Conservation (phyloP, 1,140 invertebrate genomes). For the Dendrolimus punctatus region DNA sequence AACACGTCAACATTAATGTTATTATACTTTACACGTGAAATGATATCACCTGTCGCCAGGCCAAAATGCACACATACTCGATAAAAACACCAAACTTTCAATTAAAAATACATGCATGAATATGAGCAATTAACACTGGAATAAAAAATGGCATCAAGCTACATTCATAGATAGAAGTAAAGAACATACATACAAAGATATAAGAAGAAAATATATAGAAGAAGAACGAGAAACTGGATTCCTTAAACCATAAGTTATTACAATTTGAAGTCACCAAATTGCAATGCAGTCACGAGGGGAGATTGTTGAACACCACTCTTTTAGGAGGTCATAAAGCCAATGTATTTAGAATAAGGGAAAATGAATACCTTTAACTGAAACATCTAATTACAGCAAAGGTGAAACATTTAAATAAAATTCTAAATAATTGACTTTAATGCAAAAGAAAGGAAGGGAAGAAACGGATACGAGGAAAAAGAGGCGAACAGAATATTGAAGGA, state of each 20-base stretch:
- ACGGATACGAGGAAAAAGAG: slow-evolving; percentile 3
- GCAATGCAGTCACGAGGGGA: slow-evolving; percentile 73
- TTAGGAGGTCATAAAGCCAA: slow-evolving; percentile 20
- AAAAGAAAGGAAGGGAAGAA: slow-evolving; percentile 24
- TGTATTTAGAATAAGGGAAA: slow-evolving; percentile 20
- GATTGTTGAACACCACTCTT: slow-evolving; percentile 64
- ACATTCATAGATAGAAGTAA: slow-evolving; percentile 17
- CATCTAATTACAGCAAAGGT: slow-evolving; percentile 45
- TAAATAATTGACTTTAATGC: slow-evolving; percentile 33
- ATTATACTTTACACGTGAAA: too few relatives aligned
- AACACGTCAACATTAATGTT: too few relatives aligned
- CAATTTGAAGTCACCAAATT: slow-evolving; percentile 71
- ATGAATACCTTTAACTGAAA: slow-evolving; percentile 49
- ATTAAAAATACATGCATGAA: too few relatives aligned
- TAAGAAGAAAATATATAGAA: slow-evolving; percentile 45
- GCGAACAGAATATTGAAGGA: neutral
- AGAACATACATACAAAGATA: slow-evolving; percentile 9
- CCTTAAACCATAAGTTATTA: slow-evolving; percentile 68
- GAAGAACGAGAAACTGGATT: slow-evolving; percentile 64
- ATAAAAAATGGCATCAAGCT: slow-evolving; percentile 21
- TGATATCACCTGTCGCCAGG: too few relatives aligned
- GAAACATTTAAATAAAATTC: slow-evolving; percentile 26
- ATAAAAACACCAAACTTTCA: too few relatives aligned
- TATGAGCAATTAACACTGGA: neutral
- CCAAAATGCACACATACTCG: too few relatives aligned